phyloP scores from a whole-genome alignment of 2,888 invertebrate species.

The Escarpia spicata region DNA sequence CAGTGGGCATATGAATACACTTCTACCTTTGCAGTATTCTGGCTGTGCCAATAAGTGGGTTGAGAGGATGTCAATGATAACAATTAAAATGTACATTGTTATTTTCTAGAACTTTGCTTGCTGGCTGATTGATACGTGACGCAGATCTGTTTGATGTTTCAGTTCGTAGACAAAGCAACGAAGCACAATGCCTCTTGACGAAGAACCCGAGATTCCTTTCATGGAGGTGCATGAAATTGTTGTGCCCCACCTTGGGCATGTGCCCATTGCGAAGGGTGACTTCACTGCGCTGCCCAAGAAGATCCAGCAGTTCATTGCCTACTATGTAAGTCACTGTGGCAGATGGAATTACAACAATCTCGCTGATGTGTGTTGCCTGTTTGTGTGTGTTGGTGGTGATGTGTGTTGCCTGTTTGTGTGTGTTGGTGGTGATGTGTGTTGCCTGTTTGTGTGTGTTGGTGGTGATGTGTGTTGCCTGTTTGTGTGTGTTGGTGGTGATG shows the following conservation, averaged over 20 bases:
- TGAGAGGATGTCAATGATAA: no score
- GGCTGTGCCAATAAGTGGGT: no score
- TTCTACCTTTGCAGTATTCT: no score
- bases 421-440: background rate
- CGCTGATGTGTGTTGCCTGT: background rate
- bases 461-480: background rate
- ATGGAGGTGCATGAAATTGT: slow-evolving; percentile 30
- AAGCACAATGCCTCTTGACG: background rate
- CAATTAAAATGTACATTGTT: no score
- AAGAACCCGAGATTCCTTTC: slow-evolving; percentile 25
- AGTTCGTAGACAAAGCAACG: background rate
- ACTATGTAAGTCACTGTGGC: slow-evolving; percentile 57
- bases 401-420: background rate
- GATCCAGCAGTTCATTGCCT: slow-evolving; percentile 65
- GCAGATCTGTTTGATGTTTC: background rate
- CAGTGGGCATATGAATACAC: no score
- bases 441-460: background rate
- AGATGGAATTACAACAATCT: background rate
- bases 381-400: background rate
- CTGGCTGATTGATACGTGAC: no score
- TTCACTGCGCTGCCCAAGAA: slow-evolving; percentile 63
- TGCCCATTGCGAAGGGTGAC: slow-evolving; percentile 67
- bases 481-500: background rate
- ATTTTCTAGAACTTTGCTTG: no score
- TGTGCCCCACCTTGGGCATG: slow-evolving; percentile 51